Evolutionary conservation across 35 echinoderm and acorn worm genomes (phyloP).

Genomic region (Acanthaster planci): DNA sequence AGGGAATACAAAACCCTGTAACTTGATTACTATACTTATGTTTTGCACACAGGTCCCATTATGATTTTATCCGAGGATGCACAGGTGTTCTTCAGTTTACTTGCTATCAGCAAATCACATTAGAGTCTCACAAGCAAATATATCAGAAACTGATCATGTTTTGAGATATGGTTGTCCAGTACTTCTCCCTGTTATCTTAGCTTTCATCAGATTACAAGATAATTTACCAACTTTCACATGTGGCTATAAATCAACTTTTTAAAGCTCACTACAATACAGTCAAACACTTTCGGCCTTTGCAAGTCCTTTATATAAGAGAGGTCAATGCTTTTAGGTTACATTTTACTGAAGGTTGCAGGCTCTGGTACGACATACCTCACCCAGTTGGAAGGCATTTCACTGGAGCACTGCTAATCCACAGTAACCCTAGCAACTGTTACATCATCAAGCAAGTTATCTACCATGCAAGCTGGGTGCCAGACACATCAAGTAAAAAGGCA

Average conservation of each 20-base stretch:
- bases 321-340: not conserved
- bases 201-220: not conserved
- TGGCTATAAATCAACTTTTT: not conserved
- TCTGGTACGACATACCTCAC: conserved; percentile 53
- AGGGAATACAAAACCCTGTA: not conserved
- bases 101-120: not conserved
- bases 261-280: not conserved
- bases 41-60: not conserved
- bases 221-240: no score
- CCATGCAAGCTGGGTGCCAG: not conserved
- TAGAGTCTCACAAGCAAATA: not conserved
- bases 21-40: not conserved
- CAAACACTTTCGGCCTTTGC: not conserved
- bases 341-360: conserved; percentile 22
- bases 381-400: conserved; percentile 23
- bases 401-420: conserved; percentile 33
- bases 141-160: not conserved
- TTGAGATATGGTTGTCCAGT: conserved; percentile 1
- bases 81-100: conserved; percentile 9
- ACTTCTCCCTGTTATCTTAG: not conserved
- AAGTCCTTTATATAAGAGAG: not conserved
- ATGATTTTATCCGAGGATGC: not conserved
- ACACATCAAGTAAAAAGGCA: not conserved
- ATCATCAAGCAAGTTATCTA: not conserved
- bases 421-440: not conserved